phyloP scores from a whole-genome alignment of 2,888 invertebrate species.

The Ferdinandea cuprea region DNA sequence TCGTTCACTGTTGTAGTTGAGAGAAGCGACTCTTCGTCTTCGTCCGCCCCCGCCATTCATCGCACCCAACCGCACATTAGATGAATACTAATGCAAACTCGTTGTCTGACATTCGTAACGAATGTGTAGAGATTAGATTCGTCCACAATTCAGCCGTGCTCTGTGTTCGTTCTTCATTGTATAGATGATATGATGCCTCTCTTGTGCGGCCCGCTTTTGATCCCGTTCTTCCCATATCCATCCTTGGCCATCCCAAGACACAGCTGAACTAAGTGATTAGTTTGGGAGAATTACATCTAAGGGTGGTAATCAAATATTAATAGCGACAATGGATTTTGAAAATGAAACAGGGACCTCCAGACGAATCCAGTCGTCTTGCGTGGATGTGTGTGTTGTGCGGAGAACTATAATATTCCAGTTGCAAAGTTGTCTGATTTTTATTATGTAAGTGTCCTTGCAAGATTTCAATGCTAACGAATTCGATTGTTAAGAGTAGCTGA shows the following conservation, averaged over 20 bases:
- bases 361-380: background rate
- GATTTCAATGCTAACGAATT: background rate
- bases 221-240: slow-evolving; percentile 1
- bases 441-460: background rate
- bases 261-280: slow-evolving; percentile 74
- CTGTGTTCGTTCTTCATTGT: slow-evolving; percentile 11
- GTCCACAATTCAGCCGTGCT: slow-evolving; percentile 60
- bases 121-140: slow-evolving; percentile 74
- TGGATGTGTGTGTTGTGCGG: background rate
- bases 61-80: slow-evolving; percentile 71
- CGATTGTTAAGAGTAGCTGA: background rate
- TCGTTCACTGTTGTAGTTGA: slow-evolving; percentile 48
- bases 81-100: slow-evolving; percentile 73
- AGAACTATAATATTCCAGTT: background rate
- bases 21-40: slow-evolving; percentile 1
- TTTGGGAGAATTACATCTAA: slow-evolving; percentile 72
- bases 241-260: slow-evolving; percentile 41
- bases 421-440: no score
- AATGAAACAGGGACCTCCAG: slow-evolving; percentile 53
- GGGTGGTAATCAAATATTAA: slow-evolving; percentile 74
- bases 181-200: slow-evolving; percentile 12
- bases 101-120: slow-evolving; percentile 73
- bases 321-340: slow-evolving; percentile 74
- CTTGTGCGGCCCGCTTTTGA: slow-evolving; percentile 16
- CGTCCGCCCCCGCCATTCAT: background rate